Evolutionary conservation across 2,797 vertebrate genomes (phyloP).

Genomic region (Calcarius lapponicus): DNA sequence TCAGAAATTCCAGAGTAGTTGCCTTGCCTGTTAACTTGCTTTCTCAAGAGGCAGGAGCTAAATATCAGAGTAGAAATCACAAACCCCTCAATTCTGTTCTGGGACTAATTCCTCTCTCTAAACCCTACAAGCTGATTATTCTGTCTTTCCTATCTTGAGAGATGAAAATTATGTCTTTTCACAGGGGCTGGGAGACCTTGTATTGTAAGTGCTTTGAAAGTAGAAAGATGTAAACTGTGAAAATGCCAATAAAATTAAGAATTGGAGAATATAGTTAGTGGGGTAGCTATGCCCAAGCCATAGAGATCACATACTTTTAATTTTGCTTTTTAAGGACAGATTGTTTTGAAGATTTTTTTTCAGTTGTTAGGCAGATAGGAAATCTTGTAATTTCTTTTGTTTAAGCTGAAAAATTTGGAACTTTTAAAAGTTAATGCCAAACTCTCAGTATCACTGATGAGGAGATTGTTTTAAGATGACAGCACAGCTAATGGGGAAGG

Average conservation of each 20-base stretch:
- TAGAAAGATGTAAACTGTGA: neutral
- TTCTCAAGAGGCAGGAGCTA: neutral
- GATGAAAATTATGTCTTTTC: neutral
- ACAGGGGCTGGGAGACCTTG: neutral
- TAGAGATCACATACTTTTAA: neutral
- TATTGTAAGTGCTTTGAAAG: neutral
- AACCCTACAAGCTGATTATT: neutral
- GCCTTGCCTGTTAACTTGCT: neutral
- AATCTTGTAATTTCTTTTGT: neutral
- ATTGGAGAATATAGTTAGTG: neutral
- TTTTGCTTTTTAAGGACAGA: neutral
- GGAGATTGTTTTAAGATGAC: neutral
- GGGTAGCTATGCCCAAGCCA: neutral
- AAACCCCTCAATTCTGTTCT: neutral
- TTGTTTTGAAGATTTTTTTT: neutral
- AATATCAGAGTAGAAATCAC: conserved; percentile 41
- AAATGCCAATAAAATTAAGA: neutral
- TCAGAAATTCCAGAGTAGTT: neutral
- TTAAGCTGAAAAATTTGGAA: neutral
- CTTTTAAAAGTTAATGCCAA: neutral
- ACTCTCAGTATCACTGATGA: neutral
- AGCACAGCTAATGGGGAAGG: neutral
- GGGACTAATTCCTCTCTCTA: neutral
- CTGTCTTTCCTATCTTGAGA: neutral
- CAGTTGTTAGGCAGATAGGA: neutral